A percentile compares a stretch with the other conserved stretches of the same genome.
Conservation (phyloP, 2,113 vertebrate species). For the Vombatus ursinus region DNA sequence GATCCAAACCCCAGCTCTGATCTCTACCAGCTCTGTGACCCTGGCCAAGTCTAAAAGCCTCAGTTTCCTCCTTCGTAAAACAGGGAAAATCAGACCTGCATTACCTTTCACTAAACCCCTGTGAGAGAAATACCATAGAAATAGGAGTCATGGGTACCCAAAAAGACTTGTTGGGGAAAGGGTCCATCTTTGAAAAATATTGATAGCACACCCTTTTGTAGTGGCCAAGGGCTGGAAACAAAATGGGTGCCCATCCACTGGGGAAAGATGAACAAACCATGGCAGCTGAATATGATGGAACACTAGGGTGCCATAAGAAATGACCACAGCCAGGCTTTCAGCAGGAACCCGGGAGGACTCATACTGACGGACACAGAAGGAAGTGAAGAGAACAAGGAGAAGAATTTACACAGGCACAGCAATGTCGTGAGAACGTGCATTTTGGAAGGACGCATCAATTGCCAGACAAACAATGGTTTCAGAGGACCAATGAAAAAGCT, state of each 20-base stretch:
- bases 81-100: not conserved
- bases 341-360: not conserved
- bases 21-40: too few species aligned
- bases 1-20: not conserved
- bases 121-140: not conserved
- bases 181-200: not conserved
- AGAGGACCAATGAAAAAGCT: too few species aligned
- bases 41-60: not conserved
- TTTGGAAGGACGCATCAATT: not conserved
- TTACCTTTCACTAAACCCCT: not conserved
- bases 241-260: not conserved
- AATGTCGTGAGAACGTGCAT: not conserved
- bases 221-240: not conserved
- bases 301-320: too few species aligned
- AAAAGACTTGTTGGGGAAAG: not conserved
- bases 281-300: not conserved
- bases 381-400: not conserved
- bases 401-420: not conserved
- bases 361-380: not conserved
- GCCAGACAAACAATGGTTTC: not conserved
- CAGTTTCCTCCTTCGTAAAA: not conserved
- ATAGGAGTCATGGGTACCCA: not conserved
- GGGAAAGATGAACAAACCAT: not conserved
- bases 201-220: not conserved
- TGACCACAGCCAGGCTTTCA: too few species aligned